Evolutionary conservation across 2,797 vertebrate genomes (phyloP).

Genomic region (Lithobates sylvaticus): DNA sequence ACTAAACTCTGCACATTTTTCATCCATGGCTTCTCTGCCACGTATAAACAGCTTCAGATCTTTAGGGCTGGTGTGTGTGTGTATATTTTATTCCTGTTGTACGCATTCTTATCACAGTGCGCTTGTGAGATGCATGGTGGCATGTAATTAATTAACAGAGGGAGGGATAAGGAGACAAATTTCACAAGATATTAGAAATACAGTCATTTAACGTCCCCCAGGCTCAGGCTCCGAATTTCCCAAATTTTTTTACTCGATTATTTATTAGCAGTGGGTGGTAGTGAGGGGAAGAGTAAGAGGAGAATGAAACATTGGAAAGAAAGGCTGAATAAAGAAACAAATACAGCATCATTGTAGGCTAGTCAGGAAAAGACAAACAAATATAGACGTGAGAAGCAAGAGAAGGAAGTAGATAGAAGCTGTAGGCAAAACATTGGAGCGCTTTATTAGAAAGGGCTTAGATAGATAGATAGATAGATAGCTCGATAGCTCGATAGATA

Average conservation of each 20-base stretch:
- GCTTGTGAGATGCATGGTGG: constrained; percentile 58
- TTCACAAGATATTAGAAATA: constrained; percentile 60
- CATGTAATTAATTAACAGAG: constrained; percentile 63
- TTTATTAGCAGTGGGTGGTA: constrained; percentile 34
- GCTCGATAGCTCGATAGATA: constrained; percentile 1
- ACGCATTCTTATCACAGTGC: constrained; percentile 58
- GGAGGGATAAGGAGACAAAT: constrained; percentile 57
- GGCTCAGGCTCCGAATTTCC: constrained; percentile 33
- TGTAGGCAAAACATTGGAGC: constrained; percentile 1
- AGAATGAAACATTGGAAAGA: neutral
- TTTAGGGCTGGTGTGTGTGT: constrained; percentile 31
- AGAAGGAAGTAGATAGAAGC: constrained; percentile 20
- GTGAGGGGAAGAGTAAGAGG: neutral
- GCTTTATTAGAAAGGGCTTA: neutral
- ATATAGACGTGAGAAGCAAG: neutral
- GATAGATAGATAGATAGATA: neutral
- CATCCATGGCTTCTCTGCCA: neutral
- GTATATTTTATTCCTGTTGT: constrained; percentile 51
- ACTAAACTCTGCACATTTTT: constrained; percentile 17
- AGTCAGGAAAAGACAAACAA: neutral
- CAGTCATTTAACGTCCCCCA: constrained; percentile 55
- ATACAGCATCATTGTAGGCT: neutral
- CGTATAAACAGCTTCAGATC: constrained; percentile 43
- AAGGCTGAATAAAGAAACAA: neutral
- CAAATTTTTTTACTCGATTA: constrained; percentile 39